A percentile compares a stretch with the other conserved stretches of the same genome.
Conservation (phyloP, 2,797 vertebrate species). For the Enteromius unitaeniatus region DNA sequence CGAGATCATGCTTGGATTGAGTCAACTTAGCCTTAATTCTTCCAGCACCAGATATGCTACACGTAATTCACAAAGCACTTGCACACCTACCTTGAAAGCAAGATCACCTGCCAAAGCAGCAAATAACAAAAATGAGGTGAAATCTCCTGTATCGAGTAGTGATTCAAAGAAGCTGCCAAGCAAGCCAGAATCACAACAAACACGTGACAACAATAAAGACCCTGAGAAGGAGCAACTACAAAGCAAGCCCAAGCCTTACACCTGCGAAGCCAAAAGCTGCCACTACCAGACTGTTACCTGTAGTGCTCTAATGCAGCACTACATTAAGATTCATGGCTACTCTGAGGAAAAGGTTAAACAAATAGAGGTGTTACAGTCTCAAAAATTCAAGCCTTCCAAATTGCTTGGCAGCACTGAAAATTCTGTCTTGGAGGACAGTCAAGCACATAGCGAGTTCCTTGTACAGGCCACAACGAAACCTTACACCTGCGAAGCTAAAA, state of each 20-base stretch:
- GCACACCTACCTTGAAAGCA: conserved; percentile 75
- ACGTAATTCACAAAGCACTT: conserved; percentile 66
- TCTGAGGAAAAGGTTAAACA: conserved; percentile 85
- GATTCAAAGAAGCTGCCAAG: conserved; percentile 29
- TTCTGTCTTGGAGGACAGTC: background rate
- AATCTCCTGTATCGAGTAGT: conserved; percentile 7
- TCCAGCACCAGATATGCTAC: conserved; percentile 57
- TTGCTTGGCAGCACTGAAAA: conserved; percentile 13
- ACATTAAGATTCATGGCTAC: conserved; percentile 86
- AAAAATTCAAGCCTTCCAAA: conserved; percentile 37
- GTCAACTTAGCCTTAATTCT: conserved; percentile 88
- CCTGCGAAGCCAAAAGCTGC: conserved; percentile 87
- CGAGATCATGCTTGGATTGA: conserved; percentile 87
- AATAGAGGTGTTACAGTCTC: conserved; percentile 84
- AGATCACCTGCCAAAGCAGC: conserved; percentile 71
- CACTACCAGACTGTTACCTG: conserved; percentile 87
- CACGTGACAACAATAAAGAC: conserved; percentile 18
- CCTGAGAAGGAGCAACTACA: background rate
- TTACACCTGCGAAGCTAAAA: conserved; percentile 86
- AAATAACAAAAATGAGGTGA: conserved; percentile 60
- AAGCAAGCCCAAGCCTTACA: conserved; percentile 84
- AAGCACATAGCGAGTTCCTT: conserved; percentile 64
- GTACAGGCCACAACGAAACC: conserved; percentile 87
- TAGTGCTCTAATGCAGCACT: conserved; percentile 90
- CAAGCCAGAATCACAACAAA: conserved; percentile 27